Percentiles rank a stretch among this genome's conserved stretches.
phyloP scores from a whole-genome alignment of 1,140 invertebrate species.

The Bombyx mori region ASM3026992v2 NC_085120.1:5610001-5610500 shows the following conservation, averaged over 20 bases:
- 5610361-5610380: slow-evolving; percentile 1
- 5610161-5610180: slow-evolving; percentile 5
- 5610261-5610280: background rate
- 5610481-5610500: slow-evolving; percentile 30
- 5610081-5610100: too few relatives aligned
- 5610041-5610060: too few relatives aligned
- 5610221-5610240: slow-evolving; percentile 8
- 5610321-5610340: background rate
- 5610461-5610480: slow-evolving; percentile 19
- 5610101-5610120: too few relatives aligned
- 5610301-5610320: background rate
- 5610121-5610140: background rate
- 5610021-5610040: too few relatives aligned
- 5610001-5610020: too few relatives aligned
- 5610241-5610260: slow-evolving; percentile 1
- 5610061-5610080: too few relatives aligned
- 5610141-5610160: slow-evolving; percentile 5
- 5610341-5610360: background rate
- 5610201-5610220: slow-evolving; percentile 3
- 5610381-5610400: slow-evolving; percentile 5
- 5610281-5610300: background rate
- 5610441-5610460: slow-evolving; percentile 20
- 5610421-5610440: slow-evolving; percentile 28
- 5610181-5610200: slow-evolving; percentile 6
- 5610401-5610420: slow-evolving; percentile 20